Evolutionary conservation across 2,113 vertebrate genomes (phyloP), one percentile per base, ranked within the genome.

Genomic region (Oxyruncus cristatus): DNA sequence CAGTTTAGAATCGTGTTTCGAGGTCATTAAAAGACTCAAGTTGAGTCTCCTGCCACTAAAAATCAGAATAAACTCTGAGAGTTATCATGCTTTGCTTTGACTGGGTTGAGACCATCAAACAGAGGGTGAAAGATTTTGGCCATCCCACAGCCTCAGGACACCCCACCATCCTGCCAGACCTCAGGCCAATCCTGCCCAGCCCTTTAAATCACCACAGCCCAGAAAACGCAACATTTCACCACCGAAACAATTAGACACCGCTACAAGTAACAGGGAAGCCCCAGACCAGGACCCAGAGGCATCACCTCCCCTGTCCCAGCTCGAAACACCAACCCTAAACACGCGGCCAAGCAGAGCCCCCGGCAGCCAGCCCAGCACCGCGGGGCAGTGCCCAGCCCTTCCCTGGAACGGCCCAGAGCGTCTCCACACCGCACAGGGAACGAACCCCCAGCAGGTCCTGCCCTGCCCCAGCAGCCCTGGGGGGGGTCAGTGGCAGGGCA

Each of bases 401-500:
- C 56, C 56, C 56, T 11, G 58, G 9, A 24, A 7, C 5, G 2
- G 10, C 50, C 14, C 74, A 10, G 22, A 30, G 47, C n/a, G n/a
- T 14, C 63, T 33, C 32, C 70, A 33, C 33, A 26, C 56, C 8
- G 1, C 2, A 2, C 2, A 13, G 32, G 30, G 53, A 50, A 50
- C 2, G 35, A 52, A 16, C 28, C 67, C n/a, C 11, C 8, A 8
- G 33, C 17, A 3, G 2, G 55, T 15, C 49, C 26, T 50, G 20
- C 19, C 32, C 14, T 55, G 53, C 30, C 30, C 53, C 30, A 19
- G 18, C 20, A 14, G 12, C 42, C 21, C 66, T n/a, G 42, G 7
- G 0, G 0, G 4, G 44, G 44, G 37, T 5, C 3, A 1, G 41
- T 8, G 35, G 35, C 82, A 9, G 5, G 0, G 37, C 6, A 1